Conservation (phyloP, 1,140 invertebrate species). For the Thereuonema tuberculata region DNA sequence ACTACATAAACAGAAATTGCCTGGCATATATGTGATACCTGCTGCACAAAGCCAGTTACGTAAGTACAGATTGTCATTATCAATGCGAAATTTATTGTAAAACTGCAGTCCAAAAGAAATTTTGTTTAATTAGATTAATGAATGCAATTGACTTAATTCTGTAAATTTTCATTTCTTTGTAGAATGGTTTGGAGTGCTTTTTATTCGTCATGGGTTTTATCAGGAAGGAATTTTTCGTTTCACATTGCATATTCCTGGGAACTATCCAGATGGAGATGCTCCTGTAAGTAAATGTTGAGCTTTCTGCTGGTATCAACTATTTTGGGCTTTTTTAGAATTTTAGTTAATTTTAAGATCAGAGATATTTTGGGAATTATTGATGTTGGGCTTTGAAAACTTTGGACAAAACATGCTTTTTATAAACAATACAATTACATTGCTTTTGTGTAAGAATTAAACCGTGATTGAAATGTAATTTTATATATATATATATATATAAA, state of each 20-base stretch:
- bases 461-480: no score
- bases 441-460: no score
- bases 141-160: background rate
- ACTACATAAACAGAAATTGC: conserved; percentile 65
- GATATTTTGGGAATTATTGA: no score
- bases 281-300: conserved; percentile 48
- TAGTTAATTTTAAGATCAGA: no score
- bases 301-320: no score
- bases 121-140: background rate
- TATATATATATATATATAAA: no score
- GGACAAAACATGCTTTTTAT: no score
- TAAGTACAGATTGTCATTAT: conserved; percentile 8
- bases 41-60: conserved; percentile 46
- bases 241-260: conserved; percentile 64
- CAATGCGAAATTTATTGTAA: background rate
- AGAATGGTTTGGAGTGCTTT: conserved; percentile 91
- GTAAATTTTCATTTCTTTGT: conserved; percentile 12
- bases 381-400: background rate
- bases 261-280: conserved; percentile 71
- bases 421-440: no score
- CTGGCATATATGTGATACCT: conserved; percentile 82
- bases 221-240: conserved; percentile 80
- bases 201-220: conserved; percentile 73
- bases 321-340: no score
- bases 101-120: background rate